phyloP scores from a whole-genome alignment of 2,888 invertebrate genomes.

The Drosophila percnosoma region DNA sequence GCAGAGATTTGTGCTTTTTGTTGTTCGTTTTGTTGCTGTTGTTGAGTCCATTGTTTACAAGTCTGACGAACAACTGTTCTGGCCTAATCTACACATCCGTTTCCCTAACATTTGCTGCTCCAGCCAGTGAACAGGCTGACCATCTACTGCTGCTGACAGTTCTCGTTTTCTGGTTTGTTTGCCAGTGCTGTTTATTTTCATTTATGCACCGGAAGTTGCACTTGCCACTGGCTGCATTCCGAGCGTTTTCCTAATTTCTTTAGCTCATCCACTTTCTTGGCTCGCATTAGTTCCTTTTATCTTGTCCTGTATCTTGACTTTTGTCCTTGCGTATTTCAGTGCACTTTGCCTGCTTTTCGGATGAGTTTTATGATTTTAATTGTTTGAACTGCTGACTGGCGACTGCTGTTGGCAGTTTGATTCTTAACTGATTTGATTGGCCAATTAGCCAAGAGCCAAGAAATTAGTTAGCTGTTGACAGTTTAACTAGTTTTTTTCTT shows the following conservation, averaged over 20 bases:
- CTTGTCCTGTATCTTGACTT: conserved; percentile 54
- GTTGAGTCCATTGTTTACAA: conserved; percentile 72
- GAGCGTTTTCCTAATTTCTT: conserved; percentile 66
- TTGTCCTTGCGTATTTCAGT: conserved; percentile 45
- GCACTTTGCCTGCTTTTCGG: conserved; percentile 36
- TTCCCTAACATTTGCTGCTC: conserved; percentile 72
- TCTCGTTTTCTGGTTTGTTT: conserved; percentile 43
- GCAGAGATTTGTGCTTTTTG: conserved; percentile 49
- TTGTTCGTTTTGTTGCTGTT: conserved; percentile 35
- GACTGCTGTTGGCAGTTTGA: conserved; percentile 64
- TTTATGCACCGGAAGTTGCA: conserved; percentile 78
- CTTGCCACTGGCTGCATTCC: conserved; percentile 51
- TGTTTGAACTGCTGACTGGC: conserved; percentile 45
- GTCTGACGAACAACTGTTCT: conserved; percentile 62
- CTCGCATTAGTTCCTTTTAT: conserved; percentile 74
- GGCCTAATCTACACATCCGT: conserved; percentile 78
- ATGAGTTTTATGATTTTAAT: conserved; percentile 68
- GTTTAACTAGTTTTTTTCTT: conserved; percentile 8
- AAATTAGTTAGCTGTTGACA: conserved; percentile 26
- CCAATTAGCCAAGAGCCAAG: conserved; percentile 51
- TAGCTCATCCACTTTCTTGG: conserved; percentile 40
- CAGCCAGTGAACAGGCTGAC: conserved; percentile 25
- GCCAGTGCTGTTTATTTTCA: conserved; percentile 71
- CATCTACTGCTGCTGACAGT: conserved; percentile 57
- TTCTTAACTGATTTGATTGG: conserved; percentile 61